Conservation (phyloP, 2,113 vertebrate species). For the Condylura cristata region DNA sequence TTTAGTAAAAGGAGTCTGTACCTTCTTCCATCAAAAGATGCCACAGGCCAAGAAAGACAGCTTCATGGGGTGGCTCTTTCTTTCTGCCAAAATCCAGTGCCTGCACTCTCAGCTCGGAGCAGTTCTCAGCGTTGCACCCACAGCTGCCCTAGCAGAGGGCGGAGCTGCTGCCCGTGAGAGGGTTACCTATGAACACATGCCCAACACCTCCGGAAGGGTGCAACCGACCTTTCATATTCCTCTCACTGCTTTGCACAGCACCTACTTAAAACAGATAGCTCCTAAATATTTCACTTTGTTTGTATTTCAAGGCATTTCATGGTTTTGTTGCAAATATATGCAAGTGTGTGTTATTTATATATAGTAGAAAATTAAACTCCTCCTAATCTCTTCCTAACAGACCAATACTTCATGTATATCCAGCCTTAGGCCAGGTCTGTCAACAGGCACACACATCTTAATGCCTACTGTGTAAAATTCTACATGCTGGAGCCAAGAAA, state of each 20-base stretch:
- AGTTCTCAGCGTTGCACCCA: too few relatives aligned
- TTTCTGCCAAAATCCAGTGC: neutral
- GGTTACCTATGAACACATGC: fast-evolving
- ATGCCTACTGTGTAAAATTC: neutral
- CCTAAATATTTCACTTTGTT: neutral
- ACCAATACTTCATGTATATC: neutral
- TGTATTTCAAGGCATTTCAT: slow-evolving; percentile 13
- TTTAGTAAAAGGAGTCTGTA: slow-evolving; percentile 9
- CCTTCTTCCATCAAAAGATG: neutral
- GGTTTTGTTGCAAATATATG: neutral
- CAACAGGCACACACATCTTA: neutral
- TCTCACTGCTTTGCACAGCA: neutral
- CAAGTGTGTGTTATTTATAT: neutral
- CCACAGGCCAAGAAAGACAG: neutral
- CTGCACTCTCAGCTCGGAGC: neutral
- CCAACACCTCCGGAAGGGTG: neutral
- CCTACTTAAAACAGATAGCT: neutral
- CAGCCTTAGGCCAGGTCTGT: neutral
- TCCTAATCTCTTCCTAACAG: neutral
- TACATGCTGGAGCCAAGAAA: neutral
- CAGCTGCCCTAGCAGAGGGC: fast-evolving
- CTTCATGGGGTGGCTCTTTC: neutral
- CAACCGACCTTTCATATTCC: neutral
- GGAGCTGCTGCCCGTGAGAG: neutral
- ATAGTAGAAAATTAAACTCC: neutral